Evolutionary conservation across 2,888 invertebrate species (phyloP), one percentile per base, ranked within the genome.

Genomic region (Sussaba pulchella): DNA sequence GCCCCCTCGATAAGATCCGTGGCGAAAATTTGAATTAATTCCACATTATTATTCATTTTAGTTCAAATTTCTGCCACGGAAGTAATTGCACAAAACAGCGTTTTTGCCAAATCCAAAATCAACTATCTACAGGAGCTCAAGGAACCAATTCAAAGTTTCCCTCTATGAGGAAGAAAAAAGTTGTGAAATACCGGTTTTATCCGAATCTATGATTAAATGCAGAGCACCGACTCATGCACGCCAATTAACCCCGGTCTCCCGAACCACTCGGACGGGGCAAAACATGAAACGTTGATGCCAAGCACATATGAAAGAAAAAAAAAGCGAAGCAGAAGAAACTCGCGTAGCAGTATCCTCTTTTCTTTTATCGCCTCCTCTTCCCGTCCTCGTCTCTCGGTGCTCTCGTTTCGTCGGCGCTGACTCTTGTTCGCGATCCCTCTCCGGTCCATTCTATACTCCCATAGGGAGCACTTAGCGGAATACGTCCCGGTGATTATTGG

Each of bases 401-500:
- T 70, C 36, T 64, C 71, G 45, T 50, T 64, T 52, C 31, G 43
- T 69, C 73, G 57, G 57, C 31, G 57, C 57, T 73, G 54, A 39
- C 59, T 52, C 50, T 57, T 66, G 63, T 79, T 57, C 64, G 59
- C 59, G 71, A 79, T 66, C 43, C 57, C 72, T 41, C 70, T 43
- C 57, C 52, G 72, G 39, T 73, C n/a, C 82, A 78, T 75, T 83
- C 71, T 66, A 75, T 71, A 75, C 76, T 77, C 63, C 75, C 78
- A 82, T 82, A 90, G 87, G 89, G 90, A 90, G 87, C 89, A 89
- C 90, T 91, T 91, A 90, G 87, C 83, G 85, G 89, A 89, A 90
- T 91, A 88, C 89, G 89, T 89, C 89, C 88, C 88, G 84, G 89
- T 90, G 91, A 91, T 91, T 91, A 91, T 91, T 91, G 90, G 88